Conservation (phyloP, 2,113 vertebrate genomes). For the Acrocephalus arundinaceus region DNA sequence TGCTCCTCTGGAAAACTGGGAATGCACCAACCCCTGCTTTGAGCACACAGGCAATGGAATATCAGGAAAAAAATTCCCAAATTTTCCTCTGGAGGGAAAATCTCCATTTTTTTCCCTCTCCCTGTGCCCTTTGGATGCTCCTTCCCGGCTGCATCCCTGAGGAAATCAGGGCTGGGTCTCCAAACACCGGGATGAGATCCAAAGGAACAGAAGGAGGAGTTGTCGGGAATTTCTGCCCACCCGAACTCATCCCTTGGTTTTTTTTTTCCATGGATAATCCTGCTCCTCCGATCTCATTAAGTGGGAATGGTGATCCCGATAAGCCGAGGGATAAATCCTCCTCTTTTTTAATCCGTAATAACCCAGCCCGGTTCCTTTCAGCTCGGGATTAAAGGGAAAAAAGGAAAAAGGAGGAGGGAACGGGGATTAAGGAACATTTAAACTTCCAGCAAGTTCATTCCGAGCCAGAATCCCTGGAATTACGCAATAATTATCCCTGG, state of each 20-base stretch:
- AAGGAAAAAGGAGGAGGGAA: neutral
- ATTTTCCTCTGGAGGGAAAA: neutral
- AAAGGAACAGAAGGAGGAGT: neutral
- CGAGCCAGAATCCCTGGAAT: neutral
- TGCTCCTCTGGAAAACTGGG: neutral
- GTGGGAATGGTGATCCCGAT: constrained; percentile 68
- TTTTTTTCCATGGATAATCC: neutral
- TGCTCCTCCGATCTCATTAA: constrained; percentile 68
- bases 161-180: neutral
- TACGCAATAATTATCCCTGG: neutral
- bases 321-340: constrained; percentile 68
- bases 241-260: neutral
- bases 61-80: neutral
- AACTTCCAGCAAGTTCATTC: constrained; percentile 10
- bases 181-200: neutral
- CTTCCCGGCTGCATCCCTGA: neutral
- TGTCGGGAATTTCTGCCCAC: neutral
- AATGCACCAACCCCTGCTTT: neutral
- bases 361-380: constrained; percentile 68
- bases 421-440: neutral
- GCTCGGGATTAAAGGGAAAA: constrained; percentile 34
- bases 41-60: neutral
- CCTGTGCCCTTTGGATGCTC: neutral
- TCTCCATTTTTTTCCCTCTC: neutral
- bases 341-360: constrained; percentile 76